Conservation (phyloP, 2,797 vertebrate genomes). For the Aselliscus stoliczkanus region DNA sequence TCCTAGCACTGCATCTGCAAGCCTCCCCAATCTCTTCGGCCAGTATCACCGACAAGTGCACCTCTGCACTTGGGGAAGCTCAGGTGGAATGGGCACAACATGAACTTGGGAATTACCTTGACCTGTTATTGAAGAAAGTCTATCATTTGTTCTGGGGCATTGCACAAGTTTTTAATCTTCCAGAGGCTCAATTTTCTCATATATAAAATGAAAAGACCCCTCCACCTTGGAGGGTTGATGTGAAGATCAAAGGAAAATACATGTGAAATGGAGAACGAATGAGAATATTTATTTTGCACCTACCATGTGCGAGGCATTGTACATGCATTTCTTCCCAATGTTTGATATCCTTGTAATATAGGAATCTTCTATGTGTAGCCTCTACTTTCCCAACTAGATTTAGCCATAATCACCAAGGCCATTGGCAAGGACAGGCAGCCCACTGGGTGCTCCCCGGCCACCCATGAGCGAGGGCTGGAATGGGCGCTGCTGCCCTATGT, state of each 20-base stretch:
- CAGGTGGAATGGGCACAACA: too few relatives aligned
- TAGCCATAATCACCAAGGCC: not conserved
- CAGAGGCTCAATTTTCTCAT: not conserved
- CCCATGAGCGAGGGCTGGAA: not conserved
- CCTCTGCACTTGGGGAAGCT: not conserved
- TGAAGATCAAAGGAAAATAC: not conserved
- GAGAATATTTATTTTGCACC: not conserved
- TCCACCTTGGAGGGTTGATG: not conserved
- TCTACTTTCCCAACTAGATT: not conserved
- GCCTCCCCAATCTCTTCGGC: not conserved
- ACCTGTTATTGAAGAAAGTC: not conserved
- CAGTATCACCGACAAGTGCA: not conserved
- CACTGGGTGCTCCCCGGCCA: not conserved
- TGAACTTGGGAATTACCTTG: not conserved
- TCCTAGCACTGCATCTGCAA: too few relatives aligned
- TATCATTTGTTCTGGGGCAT: not conserved
- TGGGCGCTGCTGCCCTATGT: not conserved
- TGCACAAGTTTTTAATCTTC: not conserved
- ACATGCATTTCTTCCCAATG: not conserved
- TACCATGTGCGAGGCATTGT: not conserved
- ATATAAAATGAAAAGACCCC: not conserved
- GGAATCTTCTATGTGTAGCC: not conserved
- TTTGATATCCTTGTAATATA: not conserved
- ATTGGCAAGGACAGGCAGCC: not conserved
- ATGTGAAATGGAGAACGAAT: not conserved